Conservation (phyloP, 2,888 invertebrate genomes). For the Napeogenes sylphis region DNA sequence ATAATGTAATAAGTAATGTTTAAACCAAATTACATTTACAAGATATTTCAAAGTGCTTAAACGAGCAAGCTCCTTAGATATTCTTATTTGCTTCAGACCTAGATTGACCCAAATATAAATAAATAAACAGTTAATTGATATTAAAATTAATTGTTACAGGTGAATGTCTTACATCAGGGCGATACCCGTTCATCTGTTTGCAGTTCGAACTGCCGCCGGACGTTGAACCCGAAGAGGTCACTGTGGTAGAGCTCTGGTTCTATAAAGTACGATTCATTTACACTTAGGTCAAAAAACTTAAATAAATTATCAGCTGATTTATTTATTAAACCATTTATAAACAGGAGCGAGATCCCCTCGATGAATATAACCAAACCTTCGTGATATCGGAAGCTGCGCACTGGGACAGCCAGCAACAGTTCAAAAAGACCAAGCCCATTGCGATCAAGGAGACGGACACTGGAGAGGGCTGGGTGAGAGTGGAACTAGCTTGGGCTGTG, state of each 20-base stretch:
- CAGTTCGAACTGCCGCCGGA: constrained; percentile 87
- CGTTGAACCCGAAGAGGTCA: constrained; percentile 84
- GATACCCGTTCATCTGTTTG: constrained; percentile 84
- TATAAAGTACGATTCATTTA: constrained; percentile 75
- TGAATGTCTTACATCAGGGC: constrained; percentile 66
- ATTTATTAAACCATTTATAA: constrained; percentile 20
- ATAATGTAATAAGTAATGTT: too few relatives aligned
- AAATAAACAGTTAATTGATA: not conserved
- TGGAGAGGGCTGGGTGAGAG: constrained; percentile 88
- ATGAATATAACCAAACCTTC: constrained; percentile 84
- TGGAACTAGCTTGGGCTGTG: constrained; percentile 86
- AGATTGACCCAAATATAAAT: too few relatives aligned
- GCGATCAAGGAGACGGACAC: constrained; percentile 87
- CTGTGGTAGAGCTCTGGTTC: constrained; percentile 88
- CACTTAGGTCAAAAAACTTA: not conserved
- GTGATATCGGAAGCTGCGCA: constrained; percentile 88
- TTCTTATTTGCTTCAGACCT: too few relatives aligned
- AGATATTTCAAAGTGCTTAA: too few relatives aligned
- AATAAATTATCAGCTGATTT: not conserved
- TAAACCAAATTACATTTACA: too few relatives aligned
- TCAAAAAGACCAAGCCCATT: constrained; percentile 87
- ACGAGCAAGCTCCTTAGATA: too few relatives aligned
- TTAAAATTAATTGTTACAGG: constrained; percentile 48
- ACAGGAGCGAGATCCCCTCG: constrained; percentile 78
- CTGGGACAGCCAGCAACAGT: constrained; percentile 83